Evolutionary conservation across 2,113 vertebrate genomes (phyloP), one percentile per base, ranked within the genome.

Genomic region (Oophaga pumilio): DNA sequence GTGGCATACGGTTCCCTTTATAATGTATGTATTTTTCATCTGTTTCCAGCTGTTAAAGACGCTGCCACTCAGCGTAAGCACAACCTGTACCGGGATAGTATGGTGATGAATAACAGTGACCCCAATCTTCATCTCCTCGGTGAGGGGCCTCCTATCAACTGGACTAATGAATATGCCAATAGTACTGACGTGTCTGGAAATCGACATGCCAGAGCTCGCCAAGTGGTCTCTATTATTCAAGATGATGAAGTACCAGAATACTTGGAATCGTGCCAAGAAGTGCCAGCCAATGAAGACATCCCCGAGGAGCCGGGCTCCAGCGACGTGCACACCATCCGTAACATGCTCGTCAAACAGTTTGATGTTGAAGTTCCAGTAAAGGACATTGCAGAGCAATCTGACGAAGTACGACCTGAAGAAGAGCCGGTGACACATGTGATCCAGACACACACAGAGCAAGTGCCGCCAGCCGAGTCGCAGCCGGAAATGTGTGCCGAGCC

Each of bases 1-100:
- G 9, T 28, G 68, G 15, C n/a, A 9, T 59, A 18, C 3, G 0
- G 59, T 20, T 20, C 53, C 8, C n/a, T 9, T 24, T 14, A 17
- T 22, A 22, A n/a, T 50, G 9, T 59, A 13, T 28, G n/a, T 66
- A 64, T 69, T 24, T 79, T 0, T 28, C 1, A 66, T 62, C 76
- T 43, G 0, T 88, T 83, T 80, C 0, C 93, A 99, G 97, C 97
- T 0, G 98, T 99, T 94, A 98, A 98, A 92, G 98, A 99, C 85
- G 98, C 97, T 0, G 98, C 97, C 0, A 96, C 97, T 87, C 97
- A 99, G 95, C 92, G 97, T 85, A 97, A 94, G 89, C 97, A 99
- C 92, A 99, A 99, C 89, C 95, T 99, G 5, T 99, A 96, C 93
- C 93, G 97, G 0, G 98, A 99, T 94, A 99, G 98, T 94, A 93